phyloP scores from a whole-genome alignment of 2,113 vertebrate species.

The Monopterus albus region DNA sequence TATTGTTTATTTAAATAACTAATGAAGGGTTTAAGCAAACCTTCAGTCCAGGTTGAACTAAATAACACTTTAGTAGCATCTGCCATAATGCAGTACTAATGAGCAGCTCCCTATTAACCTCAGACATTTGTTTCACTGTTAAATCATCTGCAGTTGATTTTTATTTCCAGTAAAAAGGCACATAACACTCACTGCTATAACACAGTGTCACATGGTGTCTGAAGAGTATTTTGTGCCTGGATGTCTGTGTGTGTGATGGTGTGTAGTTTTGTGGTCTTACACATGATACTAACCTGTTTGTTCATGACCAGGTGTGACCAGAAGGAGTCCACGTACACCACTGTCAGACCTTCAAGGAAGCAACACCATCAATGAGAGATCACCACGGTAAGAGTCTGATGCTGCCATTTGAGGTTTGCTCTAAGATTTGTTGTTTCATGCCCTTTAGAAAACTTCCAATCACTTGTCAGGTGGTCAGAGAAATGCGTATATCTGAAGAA shows the following conservation, averaged over 20 bases:
- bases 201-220: conserved; percentile 38
- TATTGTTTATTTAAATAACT: not conserved
- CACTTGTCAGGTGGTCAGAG: too few relatives aligned
- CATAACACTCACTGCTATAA: conserved; percentile 57
- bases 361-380: conserved; percentile 89
- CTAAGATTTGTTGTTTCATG: too few relatives aligned
- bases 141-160: conserved; percentile 33
- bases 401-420: too few relatives aligned
- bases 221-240: conserved; percentile 22
- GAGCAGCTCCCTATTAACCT: conserved; percentile 52
- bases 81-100: conserved; percentile 58
- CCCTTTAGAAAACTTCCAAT: too few relatives aligned
- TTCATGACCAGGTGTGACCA: conserved; percentile 86
- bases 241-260: not conserved
- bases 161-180: conserved; percentile 34
- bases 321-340: conserved; percentile 88
- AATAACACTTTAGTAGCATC: conserved; percentile 39
- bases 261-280: conserved; percentile 14
- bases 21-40: conserved; percentile 7
- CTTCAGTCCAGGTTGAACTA: conserved; percentile 34
- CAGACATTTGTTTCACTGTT: conserved; percentile 25
- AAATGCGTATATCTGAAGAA: too few relatives aligned
- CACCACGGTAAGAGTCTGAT: conserved; percentile 87
- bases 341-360: conserved; percentile 94
- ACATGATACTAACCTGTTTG: conserved; percentile 43